These are phyloP conservation scores for Boleophthalmus pectinirostris DNA, from an alignment of 2,113 vertebrate species.

Conservation along the genomic window DNA sequence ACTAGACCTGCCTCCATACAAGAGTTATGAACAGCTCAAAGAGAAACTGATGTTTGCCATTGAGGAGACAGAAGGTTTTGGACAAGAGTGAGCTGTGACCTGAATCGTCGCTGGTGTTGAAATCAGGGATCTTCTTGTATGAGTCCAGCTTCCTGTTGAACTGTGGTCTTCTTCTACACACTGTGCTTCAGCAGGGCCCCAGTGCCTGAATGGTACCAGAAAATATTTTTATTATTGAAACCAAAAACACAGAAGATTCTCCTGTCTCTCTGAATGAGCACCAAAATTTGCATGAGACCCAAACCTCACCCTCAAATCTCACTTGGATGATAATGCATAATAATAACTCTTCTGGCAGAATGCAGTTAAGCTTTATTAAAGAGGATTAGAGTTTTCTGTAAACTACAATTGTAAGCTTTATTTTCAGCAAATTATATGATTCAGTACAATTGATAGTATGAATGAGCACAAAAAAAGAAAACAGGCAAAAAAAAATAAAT, in stretches of 20 bases:
- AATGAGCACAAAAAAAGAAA: not conserved
- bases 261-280: slow-evolving; percentile 42
- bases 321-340: not conserved
- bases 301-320: slow-evolving; percentile 20
- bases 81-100: slow-evolving; percentile 84
- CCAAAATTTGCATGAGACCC: slow-evolving; percentile 44
- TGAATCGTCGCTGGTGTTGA: slow-evolving; percentile 32
- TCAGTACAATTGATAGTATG: not conserved
- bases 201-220: not conserved
- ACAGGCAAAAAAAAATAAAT: no score
- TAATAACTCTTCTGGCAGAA: not conserved
- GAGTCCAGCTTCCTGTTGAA: slow-evolving; percentile 18
- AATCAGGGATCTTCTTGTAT: slow-evolving; percentile 53
- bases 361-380: slow-evolving; percentile 1
- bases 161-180: not conserved
- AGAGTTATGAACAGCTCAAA: slow-evolving; percentile 97
- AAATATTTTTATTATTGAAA: slow-evolving; percentile 15
- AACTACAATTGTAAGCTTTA: not conserved
- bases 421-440: not conserved
- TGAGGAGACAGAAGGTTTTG: slow-evolving; percentile 98
- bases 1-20: slow-evolving; percentile 90
- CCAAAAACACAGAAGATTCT: slow-evolving; percentile 48
- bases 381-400: not conserved
- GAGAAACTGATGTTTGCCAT: slow-evolving; percentile 98
- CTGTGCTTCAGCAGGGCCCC: slow-evolving; percentile 21